Base-by-base conservation (phyloP, 2,113 vertebrate genomes). In the Cichladusa arquata region DNA sequence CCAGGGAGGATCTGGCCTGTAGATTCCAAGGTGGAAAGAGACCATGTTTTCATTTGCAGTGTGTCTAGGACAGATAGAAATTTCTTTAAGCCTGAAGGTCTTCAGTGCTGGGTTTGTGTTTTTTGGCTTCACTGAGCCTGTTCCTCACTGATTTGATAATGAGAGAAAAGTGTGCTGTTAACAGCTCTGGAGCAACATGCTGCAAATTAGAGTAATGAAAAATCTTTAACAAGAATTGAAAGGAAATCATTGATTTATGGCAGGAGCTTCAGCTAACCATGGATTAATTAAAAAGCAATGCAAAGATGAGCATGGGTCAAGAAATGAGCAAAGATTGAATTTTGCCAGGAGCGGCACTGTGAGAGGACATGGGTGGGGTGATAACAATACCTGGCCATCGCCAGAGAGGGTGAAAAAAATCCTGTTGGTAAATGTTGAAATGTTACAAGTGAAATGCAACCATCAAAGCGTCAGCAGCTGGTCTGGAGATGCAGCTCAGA, bases 221-320 rank as follows among this genome's bases (percentile, higher is more conserved):
- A 96, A 97, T 93, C 96, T 96, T 97, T 97, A 97, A 97, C 47
- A 48, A 74, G 95, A 50, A 88, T 47, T 96, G 97, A 97, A 97
- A 97, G 97, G 76, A 79, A 96, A 95, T 92, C 69, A 97, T 96
- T 97, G 94, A 94, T 94, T 66, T 45, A 23, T 5, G 23, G 76
- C 95, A 47, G 58, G 86, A 80, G 85, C 81, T 94, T 95, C 95
- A 96, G 89, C 78, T 95, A 88, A 91, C 47, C 91, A 1, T 95
- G 53, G 72, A 64, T 91, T 96, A 95, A 97, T 96, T 94, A 93
- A 96, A 96, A 95, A 92, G 42, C 93, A 61, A 96, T 92, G 54
- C 42, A 6, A 87, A 67, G 77, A 95, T 48, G 79, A 92, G 19
- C 84, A 64, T 10, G 93, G 91, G 76, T 76, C 6, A n/a, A 93